Percentiles rank a stretch among this genome's conserved stretches.
phyloP scores from a whole-genome alignment of 2,888 invertebrate genomes.

The Lacanobia wlatinum region DNA sequence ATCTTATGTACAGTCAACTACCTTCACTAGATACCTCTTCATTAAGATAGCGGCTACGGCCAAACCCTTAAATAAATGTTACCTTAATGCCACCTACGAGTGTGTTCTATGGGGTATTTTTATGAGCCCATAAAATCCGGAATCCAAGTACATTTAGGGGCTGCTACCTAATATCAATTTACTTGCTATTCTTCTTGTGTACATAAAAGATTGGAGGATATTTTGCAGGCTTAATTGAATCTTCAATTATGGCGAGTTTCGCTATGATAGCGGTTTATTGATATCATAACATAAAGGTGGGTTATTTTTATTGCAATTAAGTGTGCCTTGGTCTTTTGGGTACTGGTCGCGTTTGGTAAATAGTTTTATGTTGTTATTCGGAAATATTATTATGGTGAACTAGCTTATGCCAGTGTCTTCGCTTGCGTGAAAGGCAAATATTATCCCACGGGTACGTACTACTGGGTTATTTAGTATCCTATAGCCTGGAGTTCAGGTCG shows the following conservation, averaged over 20 bases:
- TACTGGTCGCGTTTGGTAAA: slow-evolving; percentile 16
- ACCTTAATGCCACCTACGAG: slow-evolving; percentile 62
- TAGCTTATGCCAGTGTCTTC: background rate
- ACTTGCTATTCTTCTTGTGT: slow-evolving; percentile 57
- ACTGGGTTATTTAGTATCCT: background rate
- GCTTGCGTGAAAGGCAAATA: background rate
- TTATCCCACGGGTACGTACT: background rate
- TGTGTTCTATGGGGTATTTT: slow-evolving; percentile 65
- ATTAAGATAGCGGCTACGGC: slow-evolving; percentile 52
- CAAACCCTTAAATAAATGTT: slow-evolving; percentile 61
- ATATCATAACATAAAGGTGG: slow-evolving; percentile 57
- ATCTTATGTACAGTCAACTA: slow-evolving; percentile 40
- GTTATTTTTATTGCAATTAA: slow-evolving; percentile 48
- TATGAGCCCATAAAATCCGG: slow-evolving; percentile 63
- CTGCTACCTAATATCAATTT: slow-evolving; percentile 65
- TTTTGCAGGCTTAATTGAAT: slow-evolving; percentile 59
- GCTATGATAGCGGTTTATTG: slow-evolving; percentile 54
- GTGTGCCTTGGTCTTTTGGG: slow-evolving; percentile 1
- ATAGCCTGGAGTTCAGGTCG: background rate
- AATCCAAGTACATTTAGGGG: slow-evolving; percentile 61
- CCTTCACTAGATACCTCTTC: slow-evolving; percentile 50
- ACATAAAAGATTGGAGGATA: slow-evolving; percentile 55
- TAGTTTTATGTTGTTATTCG: slow-evolving; percentile 5
- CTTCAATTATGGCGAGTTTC: slow-evolving; percentile 55
- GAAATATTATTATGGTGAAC: background rate